phyloP scores from a whole-genome alignment of 1,140 invertebrate species.

The Dolichoris vasculosae region DNA sequence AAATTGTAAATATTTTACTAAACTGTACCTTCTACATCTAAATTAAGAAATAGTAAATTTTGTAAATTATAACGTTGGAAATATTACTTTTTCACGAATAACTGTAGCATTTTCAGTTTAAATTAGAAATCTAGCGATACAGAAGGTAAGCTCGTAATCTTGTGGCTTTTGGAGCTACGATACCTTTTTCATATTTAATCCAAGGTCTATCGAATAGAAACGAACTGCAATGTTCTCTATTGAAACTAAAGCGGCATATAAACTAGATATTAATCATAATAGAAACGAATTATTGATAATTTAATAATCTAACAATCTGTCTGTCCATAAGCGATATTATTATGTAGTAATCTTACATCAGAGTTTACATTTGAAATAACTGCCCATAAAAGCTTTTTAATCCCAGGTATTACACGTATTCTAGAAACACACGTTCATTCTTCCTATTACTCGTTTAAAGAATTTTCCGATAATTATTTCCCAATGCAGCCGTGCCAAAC shows the following conservation, averaged over 20 bases:
- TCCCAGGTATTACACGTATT: too few relatives aligned
- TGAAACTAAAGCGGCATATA: neutral
- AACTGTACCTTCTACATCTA: neutral
- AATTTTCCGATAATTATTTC: neutral
- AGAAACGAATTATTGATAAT: neutral
- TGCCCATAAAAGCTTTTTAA: too few relatives aligned
- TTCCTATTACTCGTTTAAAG: neutral
- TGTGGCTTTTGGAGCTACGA: neutral
- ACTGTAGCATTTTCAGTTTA: neutral
- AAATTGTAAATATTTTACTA: neutral
- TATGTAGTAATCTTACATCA: too few relatives aligned
- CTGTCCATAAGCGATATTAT: too few relatives aligned
- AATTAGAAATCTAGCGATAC: neutral
- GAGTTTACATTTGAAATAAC: too few relatives aligned
- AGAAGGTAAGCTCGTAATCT: neutral
- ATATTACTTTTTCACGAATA: neutral
- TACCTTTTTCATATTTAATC: neutral
- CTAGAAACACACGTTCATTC: neutral
- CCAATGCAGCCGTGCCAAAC: neutral
- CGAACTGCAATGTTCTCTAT: neutral
- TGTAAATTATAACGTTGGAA: neutral
- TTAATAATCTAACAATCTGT: too few relatives aligned
- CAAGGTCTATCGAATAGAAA: neutral
- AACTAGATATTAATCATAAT: neutral
- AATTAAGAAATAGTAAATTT: neutral